Evolutionary conservation across 1,140 invertebrate species (phyloP).

Genomic region (Venturia canescens): DNA sequence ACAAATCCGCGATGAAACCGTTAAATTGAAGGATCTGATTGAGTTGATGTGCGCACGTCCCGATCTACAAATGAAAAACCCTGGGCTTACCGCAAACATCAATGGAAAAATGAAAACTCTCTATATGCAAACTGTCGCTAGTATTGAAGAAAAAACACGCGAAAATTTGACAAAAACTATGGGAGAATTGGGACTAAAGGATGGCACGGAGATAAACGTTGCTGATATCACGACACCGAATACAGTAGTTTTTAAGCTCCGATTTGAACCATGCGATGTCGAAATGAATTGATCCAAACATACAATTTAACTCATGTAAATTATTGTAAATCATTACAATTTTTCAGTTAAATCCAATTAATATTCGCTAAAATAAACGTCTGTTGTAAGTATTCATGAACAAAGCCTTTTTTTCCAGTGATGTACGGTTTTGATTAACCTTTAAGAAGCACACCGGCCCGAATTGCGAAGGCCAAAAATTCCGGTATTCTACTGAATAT

Average conservation of each 20-base stretch:
- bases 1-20: slow-evolving; percentile 82
- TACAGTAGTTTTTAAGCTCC: slow-evolving; percentile 84
- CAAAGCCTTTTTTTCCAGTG: too few relatives aligned
- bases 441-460: too few relatives aligned
- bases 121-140: slow-evolving; percentile 93
- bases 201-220: slow-evolving; percentile 91
- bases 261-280: slow-evolving; percentile 77
- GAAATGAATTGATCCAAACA: slow-evolving; percentile 70
- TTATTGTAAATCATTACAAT: slow-evolving; percentile 32
- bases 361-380: not conserved
- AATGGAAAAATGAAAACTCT: slow-evolving; percentile 93
- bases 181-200: slow-evolving; percentile 87
- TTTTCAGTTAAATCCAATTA: not conserved
- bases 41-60: slow-evolving; percentile 85
- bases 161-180: slow-evolving; percentile 93
- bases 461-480: too few relatives aligned
- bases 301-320: not conserved
- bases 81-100: slow-evolving; percentile 86
- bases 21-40: slow-evolving; percentile 91
- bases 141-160: slow-evolving; percentile 92
- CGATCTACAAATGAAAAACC: slow-evolving; percentile 91
- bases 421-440: too few relatives aligned
- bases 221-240: slow-evolving; percentile 93
- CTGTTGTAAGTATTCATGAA: not conserved
- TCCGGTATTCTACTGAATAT: too few relatives aligned